Evolutionary conservation across 2,113 vertebrate genomes (phyloP).

Genomic region (Mirounga angustirostris): DNA sequence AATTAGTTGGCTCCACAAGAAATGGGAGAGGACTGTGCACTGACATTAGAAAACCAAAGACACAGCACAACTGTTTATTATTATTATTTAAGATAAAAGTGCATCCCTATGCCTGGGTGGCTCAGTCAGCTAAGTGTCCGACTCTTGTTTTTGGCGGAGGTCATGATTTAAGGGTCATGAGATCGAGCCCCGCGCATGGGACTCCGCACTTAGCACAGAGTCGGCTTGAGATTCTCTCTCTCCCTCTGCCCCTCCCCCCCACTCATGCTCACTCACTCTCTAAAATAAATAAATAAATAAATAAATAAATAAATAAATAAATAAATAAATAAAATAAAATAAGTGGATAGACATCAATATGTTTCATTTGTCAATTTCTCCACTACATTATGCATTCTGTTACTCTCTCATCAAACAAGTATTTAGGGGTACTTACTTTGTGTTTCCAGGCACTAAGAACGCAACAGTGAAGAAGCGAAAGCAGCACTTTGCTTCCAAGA

Average conservation of each 20-base stretch:
- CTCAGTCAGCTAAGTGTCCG: neutral
- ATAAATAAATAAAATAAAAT: neutral
- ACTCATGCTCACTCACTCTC: neutral
- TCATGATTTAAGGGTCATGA: neutral
- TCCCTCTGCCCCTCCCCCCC: neutral
- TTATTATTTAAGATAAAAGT: neutral
- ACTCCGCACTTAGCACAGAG: neutral
- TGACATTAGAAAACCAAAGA: neutral
- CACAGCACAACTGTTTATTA: neutral
- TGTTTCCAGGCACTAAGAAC: neutral
- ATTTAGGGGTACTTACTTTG: neutral
- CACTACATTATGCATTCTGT: neutral
- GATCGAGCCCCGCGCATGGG: neutral
- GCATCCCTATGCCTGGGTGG: neutral
- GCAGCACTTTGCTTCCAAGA: neutral
- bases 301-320: neutral
- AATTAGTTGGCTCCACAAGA: neutral
- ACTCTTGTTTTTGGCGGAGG: neutral
- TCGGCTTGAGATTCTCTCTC: neutral
- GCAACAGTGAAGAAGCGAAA: neutral
- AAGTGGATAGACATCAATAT: neutral
- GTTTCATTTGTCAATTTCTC: neutral
- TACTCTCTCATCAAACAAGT: neutral
- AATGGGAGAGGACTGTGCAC: neutral
- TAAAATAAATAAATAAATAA: too few relatives aligned